Evolutionary conservation across 2,888 invertebrate genomes (phyloP).

Genomic region (Drosophila incognita): DNA sequence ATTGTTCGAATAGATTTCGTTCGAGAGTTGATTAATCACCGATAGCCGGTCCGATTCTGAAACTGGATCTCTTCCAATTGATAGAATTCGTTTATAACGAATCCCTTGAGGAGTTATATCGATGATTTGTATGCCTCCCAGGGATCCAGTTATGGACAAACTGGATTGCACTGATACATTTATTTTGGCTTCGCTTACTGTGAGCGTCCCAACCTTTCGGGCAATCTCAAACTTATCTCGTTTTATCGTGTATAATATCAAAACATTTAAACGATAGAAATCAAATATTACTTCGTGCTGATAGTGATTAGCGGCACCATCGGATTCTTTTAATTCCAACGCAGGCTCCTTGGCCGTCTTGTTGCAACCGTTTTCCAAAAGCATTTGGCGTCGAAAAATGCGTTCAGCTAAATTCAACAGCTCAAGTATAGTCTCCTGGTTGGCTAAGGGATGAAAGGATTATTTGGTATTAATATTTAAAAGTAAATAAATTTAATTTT

Average conservation of each 20-base stretch:
- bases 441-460: slow-evolving; percentile 87
- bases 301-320: slow-evolving; percentile 86
- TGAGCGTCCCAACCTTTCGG: slow-evolving; percentile 96
- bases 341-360: slow-evolving; percentile 24
- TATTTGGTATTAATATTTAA: not conserved
- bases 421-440: slow-evolving; percentile 98
- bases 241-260: slow-evolving; percentile 92
- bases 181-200: slow-evolving; percentile 95
- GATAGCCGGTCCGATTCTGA: slow-evolving; percentile 80
- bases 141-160: slow-evolving; percentile 91
- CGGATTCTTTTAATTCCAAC: slow-evolving; percentile 38
- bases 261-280: slow-evolving; percentile 95
- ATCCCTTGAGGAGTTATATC: slow-evolving; percentile 94
- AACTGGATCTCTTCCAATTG: slow-evolving; percentile 91
- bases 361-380: slow-evolving; percentile 29
- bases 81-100: slow-evolving; percentile 93
- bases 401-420: slow-evolving; percentile 94
- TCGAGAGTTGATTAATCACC: slow-evolving; percentile 81
- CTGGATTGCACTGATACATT: slow-evolving; percentile 89
- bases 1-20: slow-evolving; percentile 85
- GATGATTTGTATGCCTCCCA: slow-evolving; percentile 95
- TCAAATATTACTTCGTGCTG: slow-evolving; percentile 93
- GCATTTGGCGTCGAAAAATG: slow-evolving; percentile 86
- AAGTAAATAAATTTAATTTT: not conserved
- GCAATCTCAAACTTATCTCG: slow-evolving; percentile 90